These are phyloP conservation scores for Heliothis subflexa DNA, from an alignment of 1,140 invertebrate genomes.

Conservation along the genomic window DNA sequence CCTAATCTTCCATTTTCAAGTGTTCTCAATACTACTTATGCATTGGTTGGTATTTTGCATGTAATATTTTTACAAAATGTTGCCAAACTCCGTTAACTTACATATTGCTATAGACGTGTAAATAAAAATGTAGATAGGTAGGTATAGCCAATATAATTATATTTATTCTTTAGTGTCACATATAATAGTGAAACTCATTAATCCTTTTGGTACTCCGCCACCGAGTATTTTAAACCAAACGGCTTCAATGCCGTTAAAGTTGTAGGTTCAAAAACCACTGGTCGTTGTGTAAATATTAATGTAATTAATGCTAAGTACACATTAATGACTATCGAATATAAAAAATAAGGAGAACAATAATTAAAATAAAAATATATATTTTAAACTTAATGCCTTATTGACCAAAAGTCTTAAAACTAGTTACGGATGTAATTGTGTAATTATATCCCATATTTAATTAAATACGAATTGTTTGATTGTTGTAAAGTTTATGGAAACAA, in stretches of 20 bases:
- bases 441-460: conserved; percentile 76
- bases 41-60: conserved; percentile 9
- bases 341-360: conserved; percentile 85
- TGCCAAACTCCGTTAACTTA: conserved; percentile 70
- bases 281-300: conserved; percentile 76
- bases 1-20: conserved; percentile 29
- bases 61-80: conserved; percentile 51
- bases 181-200: conserved; percentile 46
- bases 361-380: conserved; percentile 84
- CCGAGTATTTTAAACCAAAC: conserved; percentile 51
- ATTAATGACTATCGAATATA: conserved; percentile 77
- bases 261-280: conserved; percentile 48
- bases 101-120: conserved; percentile 68
- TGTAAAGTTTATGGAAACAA: conserved; percentile 81
- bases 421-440: conserved; percentile 78
- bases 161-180: conserved; percentile 68
- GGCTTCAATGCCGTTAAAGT: conserved; percentile 42
- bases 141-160: conserved; percentile 66
- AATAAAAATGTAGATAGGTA: conserved; percentile 80
- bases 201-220: conserved; percentile 57
- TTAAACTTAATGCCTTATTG: conserved; percentile 86
- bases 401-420: conserved; percentile 86
- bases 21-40: background rate
- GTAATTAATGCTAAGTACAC: conserved; percentile 72
- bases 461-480: conserved; percentile 82